phyloP scores from a whole-genome alignment of 2,113 vertebrate species.

The Entosphenus tridentatus region DNA sequence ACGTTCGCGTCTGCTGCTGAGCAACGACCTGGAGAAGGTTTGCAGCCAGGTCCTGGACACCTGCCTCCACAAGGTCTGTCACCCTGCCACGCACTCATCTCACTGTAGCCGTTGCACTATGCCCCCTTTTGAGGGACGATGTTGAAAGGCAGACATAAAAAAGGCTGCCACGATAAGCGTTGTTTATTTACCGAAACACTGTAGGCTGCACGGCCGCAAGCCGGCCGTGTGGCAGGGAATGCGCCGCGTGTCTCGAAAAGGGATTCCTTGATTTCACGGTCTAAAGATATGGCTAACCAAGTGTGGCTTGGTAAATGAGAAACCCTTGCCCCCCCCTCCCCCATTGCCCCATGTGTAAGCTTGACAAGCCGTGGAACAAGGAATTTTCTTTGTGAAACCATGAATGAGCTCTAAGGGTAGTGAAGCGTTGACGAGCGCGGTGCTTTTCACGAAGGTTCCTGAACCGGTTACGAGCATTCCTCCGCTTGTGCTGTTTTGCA shows the following conservation, averaged over 20 bases:
- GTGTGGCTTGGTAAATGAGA: background rate
- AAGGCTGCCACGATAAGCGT: no score
- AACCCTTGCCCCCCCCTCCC: background rate
- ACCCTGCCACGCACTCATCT: no score
- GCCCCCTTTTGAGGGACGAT: no score
- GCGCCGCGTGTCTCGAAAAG: background rate
- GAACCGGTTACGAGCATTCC: background rate
- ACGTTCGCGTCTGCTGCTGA: background rate
- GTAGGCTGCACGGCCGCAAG: background rate
- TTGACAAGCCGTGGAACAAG: background rate
- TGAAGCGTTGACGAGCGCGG: background rate
- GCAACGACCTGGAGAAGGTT: background rate
- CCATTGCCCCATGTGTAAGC: background rate
- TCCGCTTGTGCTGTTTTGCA: background rate
- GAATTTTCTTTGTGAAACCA: background rate
- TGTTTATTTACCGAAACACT: background rate
- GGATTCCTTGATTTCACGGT: no score
- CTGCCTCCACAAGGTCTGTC: slow-evolving; percentile 7
- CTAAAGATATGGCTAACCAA: no score
- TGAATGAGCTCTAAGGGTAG: background rate
- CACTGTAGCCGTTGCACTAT: no score
- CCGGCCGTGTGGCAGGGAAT: background rate
- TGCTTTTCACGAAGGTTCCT: background rate
- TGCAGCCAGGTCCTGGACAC: slow-evolving; percentile 7
- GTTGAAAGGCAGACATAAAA: no score